Conservation (phyloP, 2,113 vertebrate genomes). For the Eolophus roseicapilla region DNA sequence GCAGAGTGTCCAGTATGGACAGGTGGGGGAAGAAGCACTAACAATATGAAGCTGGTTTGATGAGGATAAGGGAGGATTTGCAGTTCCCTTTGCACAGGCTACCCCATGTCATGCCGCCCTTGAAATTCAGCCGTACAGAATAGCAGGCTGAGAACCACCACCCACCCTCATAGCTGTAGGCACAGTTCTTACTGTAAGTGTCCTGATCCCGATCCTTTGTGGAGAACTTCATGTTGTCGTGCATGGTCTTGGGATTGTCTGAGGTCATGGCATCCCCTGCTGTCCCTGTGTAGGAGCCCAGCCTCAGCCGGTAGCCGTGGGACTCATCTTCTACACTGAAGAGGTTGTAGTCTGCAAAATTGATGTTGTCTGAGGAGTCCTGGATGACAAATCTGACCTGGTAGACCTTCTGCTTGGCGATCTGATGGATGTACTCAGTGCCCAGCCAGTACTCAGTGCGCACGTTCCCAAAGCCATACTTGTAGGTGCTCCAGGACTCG, state of each 20-base stretch:
- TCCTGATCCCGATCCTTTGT: constrained; percentile 66
- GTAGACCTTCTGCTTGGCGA: constrained; percentile 50
- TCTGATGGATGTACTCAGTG: constrained; percentile 62
- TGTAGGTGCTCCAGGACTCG: constrained; percentile 68
- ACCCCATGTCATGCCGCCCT: constrained; percentile 53
- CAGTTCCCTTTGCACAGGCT: constrained; percentile 63
- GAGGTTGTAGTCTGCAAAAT: constrained; percentile 53
- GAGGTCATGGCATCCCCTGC: constrained; percentile 67
- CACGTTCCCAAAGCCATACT: constrained; percentile 49
- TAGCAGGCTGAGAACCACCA: constrained; percentile 65
- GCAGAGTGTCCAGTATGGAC: background rate
- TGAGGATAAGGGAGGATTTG: constrained; percentile 61
- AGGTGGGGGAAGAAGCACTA: background rate
- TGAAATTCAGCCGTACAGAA: constrained; percentile 56
- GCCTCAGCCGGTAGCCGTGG: constrained; percentile 40
- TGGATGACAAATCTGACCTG: constrained; percentile 57
- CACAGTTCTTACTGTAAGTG: constrained; percentile 62
- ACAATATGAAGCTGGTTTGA: constrained; percentile 54
- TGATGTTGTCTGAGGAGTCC: background rate
- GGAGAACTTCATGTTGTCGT: constrained; percentile 72
- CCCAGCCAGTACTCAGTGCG: constrained; percentile 62
- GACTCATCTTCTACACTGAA: constrained; percentile 51
- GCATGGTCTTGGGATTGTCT: constrained; percentile 47
- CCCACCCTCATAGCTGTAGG: constrained; percentile 47
- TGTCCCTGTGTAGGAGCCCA: constrained; percentile 47